A percentile compares a stretch with the other conserved stretches of the same genome.
Conservation (phyloP, 2,113 vertebrate genomes). For the Bujurquina vittata region DNA sequence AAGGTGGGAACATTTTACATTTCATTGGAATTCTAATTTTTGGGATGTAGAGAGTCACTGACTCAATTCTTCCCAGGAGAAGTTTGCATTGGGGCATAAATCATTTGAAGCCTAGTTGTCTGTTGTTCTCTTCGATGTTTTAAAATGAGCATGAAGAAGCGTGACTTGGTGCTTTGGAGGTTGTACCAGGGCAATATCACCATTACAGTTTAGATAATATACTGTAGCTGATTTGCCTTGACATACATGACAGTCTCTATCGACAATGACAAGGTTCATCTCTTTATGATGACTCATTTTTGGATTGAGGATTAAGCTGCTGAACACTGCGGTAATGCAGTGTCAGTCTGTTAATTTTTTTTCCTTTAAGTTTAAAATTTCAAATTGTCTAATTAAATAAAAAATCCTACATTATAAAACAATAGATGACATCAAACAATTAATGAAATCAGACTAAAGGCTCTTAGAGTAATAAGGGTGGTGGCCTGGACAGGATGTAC, state of each 20-base stretch:
- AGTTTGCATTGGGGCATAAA: not conserved
- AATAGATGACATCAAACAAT: no score
- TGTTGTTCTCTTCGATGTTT: not conserved
- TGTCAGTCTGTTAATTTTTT: not conserved
- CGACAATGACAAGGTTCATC: not conserved
- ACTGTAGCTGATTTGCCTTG: not conserved
- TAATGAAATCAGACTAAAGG: no score
- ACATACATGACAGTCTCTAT: not conserved
- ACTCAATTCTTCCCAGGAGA: not conserved
- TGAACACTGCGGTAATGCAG: not conserved
- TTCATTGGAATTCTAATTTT: not conserved
- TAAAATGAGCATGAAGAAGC: not conserved
- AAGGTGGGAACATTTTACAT: not conserved
- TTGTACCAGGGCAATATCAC: not conserved
- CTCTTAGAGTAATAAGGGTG: no score
- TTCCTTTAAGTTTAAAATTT: not conserved
- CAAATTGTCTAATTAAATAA: not conserved
- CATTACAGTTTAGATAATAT: not conserved
- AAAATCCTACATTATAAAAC: no score
- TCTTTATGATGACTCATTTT: not conserved
- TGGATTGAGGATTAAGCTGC: not conserved
- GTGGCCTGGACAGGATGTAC: no score
- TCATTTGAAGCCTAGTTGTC: no score
- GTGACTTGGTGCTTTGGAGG: not conserved
- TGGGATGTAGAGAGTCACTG: not conserved